Evolutionary conservation across 2,888 invertebrate species (phyloP).

Genomic region (Acronicta leporina): DNA sequence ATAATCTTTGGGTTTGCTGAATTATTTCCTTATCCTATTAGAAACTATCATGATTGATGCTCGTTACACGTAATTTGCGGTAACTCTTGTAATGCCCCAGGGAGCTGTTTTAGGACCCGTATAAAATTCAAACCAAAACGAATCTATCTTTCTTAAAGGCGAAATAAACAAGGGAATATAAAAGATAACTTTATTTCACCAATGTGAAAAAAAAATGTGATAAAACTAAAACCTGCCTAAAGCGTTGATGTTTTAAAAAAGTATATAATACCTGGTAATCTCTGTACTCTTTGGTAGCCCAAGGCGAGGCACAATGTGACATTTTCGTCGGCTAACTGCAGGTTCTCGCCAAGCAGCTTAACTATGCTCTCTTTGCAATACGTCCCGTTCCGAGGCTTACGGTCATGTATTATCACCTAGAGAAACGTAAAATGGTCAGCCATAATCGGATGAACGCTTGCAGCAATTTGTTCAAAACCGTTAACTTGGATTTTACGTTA

Average conservation of each 20-base stretch:
- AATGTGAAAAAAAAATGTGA: too few relatives aligned
- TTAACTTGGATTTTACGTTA: slow-evolving; percentile 4
- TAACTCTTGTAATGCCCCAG: background rate
- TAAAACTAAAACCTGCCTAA: too few relatives aligned
- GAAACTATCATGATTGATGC: background rate
- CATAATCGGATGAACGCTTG: slow-evolving; percentile 35
- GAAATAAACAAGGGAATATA: background rate
- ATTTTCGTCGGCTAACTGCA: slow-evolving; percentile 85
- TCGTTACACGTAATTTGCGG: background rate
- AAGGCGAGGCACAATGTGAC: slow-evolving; percentile 84
- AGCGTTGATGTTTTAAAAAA: too few relatives aligned
- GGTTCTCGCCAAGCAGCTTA: slow-evolving; percentile 83
- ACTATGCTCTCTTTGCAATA: slow-evolving; percentile 86
- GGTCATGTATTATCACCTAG: slow-evolving; percentile 86
- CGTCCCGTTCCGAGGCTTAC: slow-evolving; percentile 85
- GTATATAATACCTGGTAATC: slow-evolving; percentile 77
- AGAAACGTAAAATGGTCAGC: slow-evolving; percentile 42
- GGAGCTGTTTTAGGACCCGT: slow-evolving; percentile 13
- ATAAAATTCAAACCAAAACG: background rate
- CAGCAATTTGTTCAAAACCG: slow-evolving; percentile 18
- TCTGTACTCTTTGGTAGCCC: slow-evolving; percentile 85
- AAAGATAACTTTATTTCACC: background rate
- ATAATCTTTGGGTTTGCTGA: too few relatives aligned
- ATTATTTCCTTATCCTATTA: too few relatives aligned
- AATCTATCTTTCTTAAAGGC: background rate